Base-by-base conservation (phyloP, 1,140 invertebrate species). In the Acromyrmex charruanus region DNA sequence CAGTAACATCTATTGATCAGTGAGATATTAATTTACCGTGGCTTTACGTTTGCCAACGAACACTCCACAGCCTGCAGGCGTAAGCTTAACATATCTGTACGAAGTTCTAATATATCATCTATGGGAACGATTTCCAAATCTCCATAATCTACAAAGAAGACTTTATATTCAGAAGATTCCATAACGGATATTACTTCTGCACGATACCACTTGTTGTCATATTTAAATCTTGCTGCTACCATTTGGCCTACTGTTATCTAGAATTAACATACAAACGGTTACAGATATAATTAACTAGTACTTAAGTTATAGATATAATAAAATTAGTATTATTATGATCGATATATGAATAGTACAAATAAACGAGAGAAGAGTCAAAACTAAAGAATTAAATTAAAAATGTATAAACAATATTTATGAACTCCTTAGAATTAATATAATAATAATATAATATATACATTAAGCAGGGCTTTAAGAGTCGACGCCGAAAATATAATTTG, bases 141-240 rank as follows among this genome's bases (percentile, higher is more conserved):
- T 0, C 98, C 98, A 94, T 98, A 98, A 95, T 98, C 98, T 53
- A 98, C 95, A 93, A 97, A 98, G 91, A 97, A 97, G 5, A 98
- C 94, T 90, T 97, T 96, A 0, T 97, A 96, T 44, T 96, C 94
- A 88, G 95, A 92, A 9, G 21, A 66, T 80, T 95, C 93, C 10
- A 82, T 59, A 6, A 86, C 28, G 0, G 39, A 86, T 7, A 93
- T 90, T 12, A 96, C 92, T 93, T 95, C 92, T 0, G 96, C 97
- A 86, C 97, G 95, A 94, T 97, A 98, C 98, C 98, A 98, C 89
- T 96, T 96, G 5, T 96, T 96, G 94, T 98, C 98, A 93, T 97
- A 96, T 35, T 96, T 95, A 93, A 98, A 98, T 88, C 97, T 96
- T 0, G 97, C 97, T 53, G 98, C 98, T 55, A 98, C 97, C 80